These are phyloP conservation scores for Coleophora deauratella DNA, from an alignment of 2,888 invertebrate genomes.

Conservation along the genomic window DNA sequence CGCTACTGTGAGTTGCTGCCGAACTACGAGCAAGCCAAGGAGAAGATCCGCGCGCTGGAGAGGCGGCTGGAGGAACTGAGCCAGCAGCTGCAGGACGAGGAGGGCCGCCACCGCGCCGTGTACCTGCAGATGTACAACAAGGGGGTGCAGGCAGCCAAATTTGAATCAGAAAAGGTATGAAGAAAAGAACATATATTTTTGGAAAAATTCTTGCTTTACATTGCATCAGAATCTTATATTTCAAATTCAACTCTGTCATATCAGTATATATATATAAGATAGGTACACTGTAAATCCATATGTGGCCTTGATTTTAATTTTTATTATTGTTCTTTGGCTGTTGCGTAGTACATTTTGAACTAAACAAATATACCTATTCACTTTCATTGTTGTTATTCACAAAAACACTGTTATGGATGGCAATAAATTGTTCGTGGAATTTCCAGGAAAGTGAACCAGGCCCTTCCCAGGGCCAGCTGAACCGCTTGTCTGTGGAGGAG, in stretches of 20 bases:
- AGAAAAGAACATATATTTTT: no score
- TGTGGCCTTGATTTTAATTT: constrained; percentile 2
- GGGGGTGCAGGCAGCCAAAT: constrained; percentile 85
- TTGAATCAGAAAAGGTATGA: constrained; percentile 80
- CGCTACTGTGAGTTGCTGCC: constrained; percentile 85
- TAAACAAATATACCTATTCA: not conserved
- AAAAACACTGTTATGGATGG: no score
- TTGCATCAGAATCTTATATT: no score
- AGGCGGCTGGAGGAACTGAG: constrained; percentile 81
- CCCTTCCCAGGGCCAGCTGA: constrained; percentile 71
- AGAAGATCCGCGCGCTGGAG: constrained; percentile 80
- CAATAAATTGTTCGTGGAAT: no score
- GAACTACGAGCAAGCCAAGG: constrained; percentile 83
- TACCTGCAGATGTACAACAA: constrained; percentile 89
- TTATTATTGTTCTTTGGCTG: not conserved
- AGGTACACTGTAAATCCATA: not conserved
- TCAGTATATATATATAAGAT: no score
- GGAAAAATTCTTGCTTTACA: no score
- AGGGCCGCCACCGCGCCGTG: constrained; percentile 81
- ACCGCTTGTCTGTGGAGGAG: constrained; percentile 85
- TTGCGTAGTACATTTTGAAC: not conserved
- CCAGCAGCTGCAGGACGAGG: constrained; percentile 79
- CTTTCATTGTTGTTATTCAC: no score
- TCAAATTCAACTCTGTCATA: no score
- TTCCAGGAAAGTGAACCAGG: constrained; percentile 55